Percentiles rank a stretch among this genome's conserved stretches.
phyloP scores from a whole-genome alignment of 2,797 vertebrate genomes.

The Amblyraja radiata region DNA sequence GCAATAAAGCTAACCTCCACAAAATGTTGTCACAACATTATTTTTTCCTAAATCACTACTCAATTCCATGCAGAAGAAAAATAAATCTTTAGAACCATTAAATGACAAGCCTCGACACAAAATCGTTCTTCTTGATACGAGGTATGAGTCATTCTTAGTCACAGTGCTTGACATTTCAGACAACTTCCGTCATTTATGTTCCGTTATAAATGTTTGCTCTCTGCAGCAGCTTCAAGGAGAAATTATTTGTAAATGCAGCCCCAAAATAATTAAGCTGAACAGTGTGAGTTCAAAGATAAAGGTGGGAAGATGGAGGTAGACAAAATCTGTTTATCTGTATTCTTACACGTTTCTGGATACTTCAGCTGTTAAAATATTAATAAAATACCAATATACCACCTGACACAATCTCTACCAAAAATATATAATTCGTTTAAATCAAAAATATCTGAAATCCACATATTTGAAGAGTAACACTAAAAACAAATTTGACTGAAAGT shows the following conservation, averaged over 20 bases:
- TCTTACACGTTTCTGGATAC: neutral
- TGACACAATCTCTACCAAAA: neutral
- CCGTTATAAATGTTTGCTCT: neutral
- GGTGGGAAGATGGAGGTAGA: neutral
- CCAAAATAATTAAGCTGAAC: conserved; percentile 21
- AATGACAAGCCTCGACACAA: conserved; percentile 29
- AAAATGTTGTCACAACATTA: neutral
- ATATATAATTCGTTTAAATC: neutral
- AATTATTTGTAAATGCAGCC: neutral
- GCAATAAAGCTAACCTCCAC: neutral
- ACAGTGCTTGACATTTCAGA: conserved; percentile 32
- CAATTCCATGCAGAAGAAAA: conserved; percentile 30
- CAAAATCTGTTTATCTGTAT: neutral
- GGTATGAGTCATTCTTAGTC: conserved; percentile 37
- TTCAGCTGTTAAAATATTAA: neutral
- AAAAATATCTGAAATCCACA: neutral
- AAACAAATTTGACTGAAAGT: neutral
- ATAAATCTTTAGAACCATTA: conserved; percentile 15
- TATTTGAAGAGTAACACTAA: neutral
- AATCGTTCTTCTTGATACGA: conserved; percentile 31
- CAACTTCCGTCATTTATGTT: neutral
- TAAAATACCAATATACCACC: neutral
- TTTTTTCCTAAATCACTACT: neutral
- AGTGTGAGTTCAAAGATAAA: neutral
- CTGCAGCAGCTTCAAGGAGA: conserved; percentile 4